Conservation (phyloP, 1,140 invertebrate genomes). For the Drosophila sp. region DNA sequence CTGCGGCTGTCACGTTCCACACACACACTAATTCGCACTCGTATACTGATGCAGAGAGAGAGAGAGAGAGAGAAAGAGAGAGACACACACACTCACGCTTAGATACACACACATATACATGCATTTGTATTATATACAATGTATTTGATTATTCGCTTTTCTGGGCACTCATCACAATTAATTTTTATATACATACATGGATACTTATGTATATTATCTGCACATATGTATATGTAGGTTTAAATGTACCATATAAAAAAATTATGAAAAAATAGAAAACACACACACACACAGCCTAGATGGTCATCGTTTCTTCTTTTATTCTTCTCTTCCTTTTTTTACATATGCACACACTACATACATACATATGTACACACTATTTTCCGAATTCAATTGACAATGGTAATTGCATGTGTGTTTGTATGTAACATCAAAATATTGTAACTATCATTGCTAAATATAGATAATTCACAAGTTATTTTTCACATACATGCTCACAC, state of each 20-base stretch:
- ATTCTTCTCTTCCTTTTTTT: slow-evolving; percentile 2
- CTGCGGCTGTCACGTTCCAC: slow-evolving; percentile 48
- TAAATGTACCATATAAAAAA: slow-evolving; percentile 31
- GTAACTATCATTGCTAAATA: slow-evolving; percentile 29
- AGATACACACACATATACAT: neutral
- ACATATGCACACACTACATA: slow-evolving; percentile 12
- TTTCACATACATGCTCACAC: slow-evolving; percentile 52
- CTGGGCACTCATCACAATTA: slow-evolving; percentile 37
- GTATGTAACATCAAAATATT: slow-evolving; percentile 46
- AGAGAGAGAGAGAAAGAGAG: neutral
- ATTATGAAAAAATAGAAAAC: slow-evolving; percentile 32
- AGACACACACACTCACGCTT: slow-evolving; percentile 3
- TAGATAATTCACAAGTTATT: slow-evolving; percentile 31
- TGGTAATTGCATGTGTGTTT: slow-evolving; percentile 37
- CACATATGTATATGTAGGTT: slow-evolving; percentile 20
- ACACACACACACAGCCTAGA: slow-evolving; percentile 40
- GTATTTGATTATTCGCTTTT: slow-evolving; percentile 29
- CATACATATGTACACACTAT: slow-evolving; percentile 43
- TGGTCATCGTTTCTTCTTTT: slow-evolving; percentile 5
- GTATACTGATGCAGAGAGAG: slow-evolving; percentile 21
- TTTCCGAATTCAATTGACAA: slow-evolving; percentile 38
- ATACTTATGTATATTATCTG: slow-evolving; percentile 27
- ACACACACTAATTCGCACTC: slow-evolving; percentile 7
- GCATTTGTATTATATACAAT: neutral
- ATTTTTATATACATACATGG: slow-evolving; percentile 31